Evolutionary conservation across 2,888 invertebrate genomes (phyloP), one percentile per base, ranked within the genome.

Genomic region (Cancer borealis): DNA sequence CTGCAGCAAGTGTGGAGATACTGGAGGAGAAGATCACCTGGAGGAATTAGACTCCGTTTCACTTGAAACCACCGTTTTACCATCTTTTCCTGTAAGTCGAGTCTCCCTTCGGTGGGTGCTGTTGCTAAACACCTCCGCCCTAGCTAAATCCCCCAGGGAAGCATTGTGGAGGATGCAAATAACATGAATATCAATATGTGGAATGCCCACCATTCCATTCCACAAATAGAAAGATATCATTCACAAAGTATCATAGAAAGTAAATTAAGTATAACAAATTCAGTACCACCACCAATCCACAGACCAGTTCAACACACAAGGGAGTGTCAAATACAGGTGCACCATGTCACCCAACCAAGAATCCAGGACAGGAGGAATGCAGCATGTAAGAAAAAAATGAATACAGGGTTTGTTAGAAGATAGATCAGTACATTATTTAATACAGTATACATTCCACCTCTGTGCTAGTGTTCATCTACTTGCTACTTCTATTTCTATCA

Each of bases 101-200:
- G 92, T 94, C 45, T 94, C 92, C 4, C 54, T 54, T 3, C 90
- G 92, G 2, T 73, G 60, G 8, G 94, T 79, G n/a, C 90, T 94
- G 92, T 94, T 94, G 87, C 92, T 92, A 26, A 94, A 73, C 26
- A 66, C 91, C 91, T 94, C 94, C 39, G 94, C 94, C 88, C 94
- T 94, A n/a, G n/a, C 39, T 79, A 39, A 79, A 21, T 17, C 90
- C 47, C 39, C 90, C 54, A 54, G 39, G 14, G 12, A 60, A 60
- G 45, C 30, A 60, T 17, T 17, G 54, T 10, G 46, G n/a, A n/a
- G 89, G 47, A 17, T 0, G 17, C 26, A 21, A 14, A 10, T 17
- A 21, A 88, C 45, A 88, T 30, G 26, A 88, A 88, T n/a, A 10
- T 26, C 26, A 79, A 26, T 79, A 79, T 79, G 73, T 39, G 39